Conservation (phyloP, 2,888 invertebrate genomes). For the Antitype chi region DNA sequence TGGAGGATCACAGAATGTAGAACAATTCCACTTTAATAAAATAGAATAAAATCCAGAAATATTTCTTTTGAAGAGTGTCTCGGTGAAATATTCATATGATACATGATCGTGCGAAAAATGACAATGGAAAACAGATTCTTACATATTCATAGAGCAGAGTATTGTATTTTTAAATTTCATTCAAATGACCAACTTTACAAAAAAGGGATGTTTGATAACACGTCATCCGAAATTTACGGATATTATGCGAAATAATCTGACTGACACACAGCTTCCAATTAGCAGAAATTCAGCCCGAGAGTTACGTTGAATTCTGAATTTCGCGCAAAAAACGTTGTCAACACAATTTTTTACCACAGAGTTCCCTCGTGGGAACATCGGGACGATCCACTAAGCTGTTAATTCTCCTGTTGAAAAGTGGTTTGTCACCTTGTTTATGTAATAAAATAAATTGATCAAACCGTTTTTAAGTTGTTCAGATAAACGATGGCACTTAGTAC, state of each 20-base stretch:
- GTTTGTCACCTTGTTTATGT: slow-evolving; percentile 51
- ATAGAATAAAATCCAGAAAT: slow-evolving; percentile 42
- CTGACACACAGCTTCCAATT: slow-evolving; percentile 23
- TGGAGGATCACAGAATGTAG: slow-evolving; percentile 42
- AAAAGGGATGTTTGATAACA: slow-evolving; percentile 8
- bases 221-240: background rate
- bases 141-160: background rate
- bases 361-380: slow-evolving; percentile 25
- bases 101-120: background rate
- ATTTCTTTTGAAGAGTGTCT: slow-evolving; percentile 10
- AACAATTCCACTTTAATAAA: slow-evolving; percentile 40
- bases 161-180: background rate
- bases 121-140: background rate
- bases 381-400: slow-evolving; percentile 28
- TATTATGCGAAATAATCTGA: slow-evolving; percentile 8
- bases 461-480: background rate
- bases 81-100: slow-evolving; percentile 7
- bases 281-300: slow-evolving; percentile 9
- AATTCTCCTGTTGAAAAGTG: slow-evolving; percentile 46
- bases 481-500: slow-evolving; percentile 7
- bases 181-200: background rate
- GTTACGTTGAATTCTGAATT: slow-evolving; percentile 25
- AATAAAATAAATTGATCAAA: slow-evolving; percentile 43
- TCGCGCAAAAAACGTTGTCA: slow-evolving; percentile 40
- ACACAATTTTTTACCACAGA: slow-evolving; percentile 46